phyloP scores from a whole-genome alignment of 1,140 invertebrate genomes.

The Neodiprion lecontei region DNA sequence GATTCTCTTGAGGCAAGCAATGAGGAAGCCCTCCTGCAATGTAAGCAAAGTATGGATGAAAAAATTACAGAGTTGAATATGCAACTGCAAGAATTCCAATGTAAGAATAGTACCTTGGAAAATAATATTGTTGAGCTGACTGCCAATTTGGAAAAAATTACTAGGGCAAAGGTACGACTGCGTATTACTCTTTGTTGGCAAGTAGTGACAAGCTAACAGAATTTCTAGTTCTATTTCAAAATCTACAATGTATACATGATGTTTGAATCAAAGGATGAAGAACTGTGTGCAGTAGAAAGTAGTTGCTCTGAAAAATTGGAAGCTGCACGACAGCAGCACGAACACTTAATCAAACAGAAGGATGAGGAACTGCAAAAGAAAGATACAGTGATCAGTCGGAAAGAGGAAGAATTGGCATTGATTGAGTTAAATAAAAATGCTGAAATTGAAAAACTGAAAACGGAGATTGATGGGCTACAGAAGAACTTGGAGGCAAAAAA shows the following conservation, averaged over 20 bases:
- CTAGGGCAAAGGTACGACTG: conserved; percentile 30
- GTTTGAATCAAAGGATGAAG: conserved; percentile 22
- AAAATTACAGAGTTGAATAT: conserved; percentile 37
- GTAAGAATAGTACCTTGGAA: conserved; percentile 32
- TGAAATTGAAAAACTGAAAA: conserved; percentile 24
- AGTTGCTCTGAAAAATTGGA: conserved; percentile 37
- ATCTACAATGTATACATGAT: not conserved
- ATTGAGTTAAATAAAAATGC: not conserved
- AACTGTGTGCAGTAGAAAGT: conserved; percentile 30
- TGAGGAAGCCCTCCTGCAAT: conserved; percentile 13
- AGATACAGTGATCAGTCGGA: conserved; percentile 26
- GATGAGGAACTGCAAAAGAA: conserved; percentile 37
- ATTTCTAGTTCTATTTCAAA: not conserved
- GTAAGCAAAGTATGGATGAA: conserved; percentile 25
- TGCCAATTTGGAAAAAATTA: conserved; percentile 33
- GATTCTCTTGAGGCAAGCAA: conserved; percentile 34
- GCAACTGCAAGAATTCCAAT: conserved; percentile 30
- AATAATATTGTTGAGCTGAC: conserved; percentile 27
- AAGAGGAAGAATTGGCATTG: not conserved
- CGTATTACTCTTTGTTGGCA: too few species aligned
- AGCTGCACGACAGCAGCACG: conserved; percentile 26
- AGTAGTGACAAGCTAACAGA: too few species aligned
- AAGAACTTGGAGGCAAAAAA: conserved; percentile 40
- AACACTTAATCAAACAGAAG: conserved; percentile 35
- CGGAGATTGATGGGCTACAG: conserved; percentile 42